A percentile compares a stretch with the other conserved stretches of the same genome.
Conservation (phyloP, 2,797 vertebrate genomes). For the Characodon lateralis region DNA sequence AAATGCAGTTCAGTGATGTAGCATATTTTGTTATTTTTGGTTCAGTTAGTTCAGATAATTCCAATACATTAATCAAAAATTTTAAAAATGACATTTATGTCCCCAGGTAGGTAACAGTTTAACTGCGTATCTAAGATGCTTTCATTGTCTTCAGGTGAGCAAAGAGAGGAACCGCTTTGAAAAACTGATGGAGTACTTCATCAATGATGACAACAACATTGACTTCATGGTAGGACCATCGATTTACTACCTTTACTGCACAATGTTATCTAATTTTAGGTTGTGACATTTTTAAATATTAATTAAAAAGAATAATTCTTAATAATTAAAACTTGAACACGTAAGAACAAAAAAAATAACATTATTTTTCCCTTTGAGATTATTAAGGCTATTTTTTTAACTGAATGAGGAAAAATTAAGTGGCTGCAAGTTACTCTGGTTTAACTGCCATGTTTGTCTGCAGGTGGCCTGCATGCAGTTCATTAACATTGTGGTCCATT, state of each 20-base stretch:
- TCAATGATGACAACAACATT: slow-evolving; percentile 92
- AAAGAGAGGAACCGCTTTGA: slow-evolving; percentile 94
- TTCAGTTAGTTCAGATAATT: not conserved
- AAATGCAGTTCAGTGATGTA: not conserved
- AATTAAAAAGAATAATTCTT: not conserved
- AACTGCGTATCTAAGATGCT: slow-evolving; percentile 10
- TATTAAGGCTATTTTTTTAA: not conserved
- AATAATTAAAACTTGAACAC: not conserved
- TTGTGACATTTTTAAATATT: not conserved
- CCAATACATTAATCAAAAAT: not conserved
- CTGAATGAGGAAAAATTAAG: not conserved
- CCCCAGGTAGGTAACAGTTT: slow-evolving; percentile 23
- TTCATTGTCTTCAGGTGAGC: slow-evolving; percentile 81
- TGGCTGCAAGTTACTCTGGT: not conserved
- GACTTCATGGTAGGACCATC: slow-evolving; percentile 92
- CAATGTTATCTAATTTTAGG: not conserved
- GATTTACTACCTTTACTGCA: not conserved
- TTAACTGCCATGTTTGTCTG: not conserved
- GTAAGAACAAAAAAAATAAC: not conserved
- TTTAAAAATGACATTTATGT: not conserved
- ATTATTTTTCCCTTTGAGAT: not conserved
- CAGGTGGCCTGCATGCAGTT: slow-evolving; percentile 99
- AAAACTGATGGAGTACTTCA: slow-evolving; percentile 97
- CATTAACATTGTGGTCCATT: slow-evolving; percentile 97
- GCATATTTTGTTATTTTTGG: not conserved